These are phyloP conservation scores for Scelioninae gen. 1 DNA, from an alignment of 2,888 invertebrate genomes.

Conservation along the genomic window DNA sequence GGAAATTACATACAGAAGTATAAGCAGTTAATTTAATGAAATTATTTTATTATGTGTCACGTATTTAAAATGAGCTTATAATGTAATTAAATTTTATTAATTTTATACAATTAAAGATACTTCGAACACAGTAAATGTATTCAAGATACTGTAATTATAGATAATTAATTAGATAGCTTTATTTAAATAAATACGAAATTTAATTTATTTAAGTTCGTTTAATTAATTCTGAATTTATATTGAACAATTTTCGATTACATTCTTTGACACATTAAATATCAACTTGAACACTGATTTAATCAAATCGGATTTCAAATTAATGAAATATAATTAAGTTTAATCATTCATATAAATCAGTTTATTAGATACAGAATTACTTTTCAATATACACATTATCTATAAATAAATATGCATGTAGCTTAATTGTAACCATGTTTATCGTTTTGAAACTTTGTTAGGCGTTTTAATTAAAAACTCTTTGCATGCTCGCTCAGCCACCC, in stretches of 20 bases:
- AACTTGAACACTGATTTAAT: neutral
- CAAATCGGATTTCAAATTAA: neutral
- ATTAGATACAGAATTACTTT: no score
- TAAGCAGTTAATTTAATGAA: no score
- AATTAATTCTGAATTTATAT: neutral
- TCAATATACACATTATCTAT: neutral
- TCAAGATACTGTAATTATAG: no score
- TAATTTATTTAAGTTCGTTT: slow-evolving; percentile 3
- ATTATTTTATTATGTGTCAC: no score
- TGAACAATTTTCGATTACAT: neutral
- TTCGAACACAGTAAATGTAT: no score
- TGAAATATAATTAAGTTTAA: neutral
- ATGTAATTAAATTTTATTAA: no score
- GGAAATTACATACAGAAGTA: no score
- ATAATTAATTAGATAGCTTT: neutral
- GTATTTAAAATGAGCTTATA: no score
- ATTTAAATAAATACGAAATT: neutral
- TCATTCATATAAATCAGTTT: neutral
- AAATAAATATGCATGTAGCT: neutral
- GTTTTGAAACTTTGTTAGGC: slow-evolving; percentile 4
- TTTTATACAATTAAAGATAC: no score
- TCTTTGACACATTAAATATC: neutral
- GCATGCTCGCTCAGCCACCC: slow-evolving; percentile 30
- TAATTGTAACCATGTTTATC: neutral
- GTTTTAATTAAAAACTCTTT: slow-evolving; percentile 31